Evolutionary conservation across 2,113 vertebrate genomes (phyloP).

Genomic region (Sula dactylatra): DNA sequence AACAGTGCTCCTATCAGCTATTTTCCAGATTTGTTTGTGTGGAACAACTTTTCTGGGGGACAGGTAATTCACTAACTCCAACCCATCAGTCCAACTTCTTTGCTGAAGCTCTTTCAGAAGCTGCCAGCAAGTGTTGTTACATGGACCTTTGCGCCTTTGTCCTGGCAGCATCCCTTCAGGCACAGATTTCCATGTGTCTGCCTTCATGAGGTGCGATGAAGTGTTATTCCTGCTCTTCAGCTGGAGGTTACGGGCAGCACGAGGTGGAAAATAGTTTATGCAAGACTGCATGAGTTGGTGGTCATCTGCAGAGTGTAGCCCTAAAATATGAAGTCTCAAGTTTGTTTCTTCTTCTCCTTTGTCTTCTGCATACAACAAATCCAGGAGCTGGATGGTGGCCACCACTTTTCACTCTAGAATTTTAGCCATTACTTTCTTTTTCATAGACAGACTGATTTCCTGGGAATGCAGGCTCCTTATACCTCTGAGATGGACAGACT

Average conservation of each 20-base stretch:
- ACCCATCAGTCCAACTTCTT: not conserved
- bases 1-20: not conserved
- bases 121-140: not conserved
- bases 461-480: not conserved
- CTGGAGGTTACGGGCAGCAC: accelerated
- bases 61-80: not conserved
- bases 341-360: not conserved
- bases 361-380: not conserved
- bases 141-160: not conserved
- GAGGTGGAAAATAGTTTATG: not conserved
- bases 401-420: not conserved
- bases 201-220: not conserved
- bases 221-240: not conserved
- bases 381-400: not conserved
- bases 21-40: not conserved
- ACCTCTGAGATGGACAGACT: not conserved
- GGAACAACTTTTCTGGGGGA: not conserved
- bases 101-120: not conserved
- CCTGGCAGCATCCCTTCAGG: not conserved
- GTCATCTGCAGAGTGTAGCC: not conserved
- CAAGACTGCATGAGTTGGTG: not conserved
- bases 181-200: not conserved
- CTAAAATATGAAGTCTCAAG: not conserved
- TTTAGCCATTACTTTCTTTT: not conserved
- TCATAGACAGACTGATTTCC: not conserved